Evolutionary conservation across 1,140 invertebrate genomes (phyloP), one percentile per base, ranked within the genome.

Genomic region (Nebria ingens): DNA sequence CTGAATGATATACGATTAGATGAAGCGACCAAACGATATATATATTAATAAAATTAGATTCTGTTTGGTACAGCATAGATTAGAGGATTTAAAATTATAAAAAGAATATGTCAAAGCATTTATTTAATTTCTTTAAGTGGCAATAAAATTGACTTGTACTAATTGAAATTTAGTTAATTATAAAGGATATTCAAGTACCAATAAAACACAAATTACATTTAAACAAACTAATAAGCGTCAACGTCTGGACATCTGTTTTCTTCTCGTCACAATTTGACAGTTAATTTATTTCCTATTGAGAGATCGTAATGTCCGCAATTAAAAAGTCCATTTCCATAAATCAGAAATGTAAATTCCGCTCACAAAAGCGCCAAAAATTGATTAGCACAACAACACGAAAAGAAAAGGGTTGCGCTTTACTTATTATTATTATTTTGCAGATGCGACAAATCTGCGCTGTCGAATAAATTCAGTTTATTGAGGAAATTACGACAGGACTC

Each of bases 291-390:
- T 45, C 40, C 40, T 45, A 45, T 45, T 12, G 40, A 45, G 9
- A n/a, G n/a, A n/a, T n/a, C n/a, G n/a, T n/a, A n/a, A 12, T 17
- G 3, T 45, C 17, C 6, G 6, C 40, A 45, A 45, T 45, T 45
- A 45, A 45, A 17, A 45, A 45, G 9, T 45, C 40, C 3, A 45
- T 45, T 45, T 45, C 40, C 40, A 45, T 45, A 45, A 45, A 45
- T 45, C 40, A 6, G 4, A n/a, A n/a, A n/a, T n/a, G n/a, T n/a
- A n/a, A 4, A 29, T 13, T 4, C 25, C 25, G 25, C 25, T 6
- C 25, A 6, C 25, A 29, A 29, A 29, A 29, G 25, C 13, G 25
- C 25, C 13, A 29, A 29, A 13, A 29, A 29, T n/a, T n/a, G n/a
- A n/a, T n/a, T n/a, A n/a, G n/a, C n/a, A n/a, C n/a, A n/a, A n/a